These are phyloP conservation scores for Callocephalon fimbriatum DNA, from an alignment of 2,113 vertebrate species.

Conservation along the genomic window DNA sequence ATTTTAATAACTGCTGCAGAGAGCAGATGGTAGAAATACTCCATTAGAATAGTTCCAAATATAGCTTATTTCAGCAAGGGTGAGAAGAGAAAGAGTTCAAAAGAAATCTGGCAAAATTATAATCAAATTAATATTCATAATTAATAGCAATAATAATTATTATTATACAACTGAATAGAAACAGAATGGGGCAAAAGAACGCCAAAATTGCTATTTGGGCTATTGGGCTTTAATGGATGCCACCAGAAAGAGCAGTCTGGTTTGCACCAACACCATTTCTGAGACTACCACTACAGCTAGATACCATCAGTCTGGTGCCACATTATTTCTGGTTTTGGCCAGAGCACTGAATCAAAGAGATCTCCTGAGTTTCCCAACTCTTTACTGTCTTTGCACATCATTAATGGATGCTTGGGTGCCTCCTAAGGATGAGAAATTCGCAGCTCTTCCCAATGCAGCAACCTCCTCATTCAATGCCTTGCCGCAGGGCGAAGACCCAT, in stretches of 20 bases:
- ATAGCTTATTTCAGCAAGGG: neutral
- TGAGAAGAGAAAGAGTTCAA: neutral
- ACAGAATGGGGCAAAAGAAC: neutral
- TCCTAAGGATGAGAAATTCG: neutral
- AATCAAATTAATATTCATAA: neutral
- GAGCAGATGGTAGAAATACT: constrained; percentile 24
- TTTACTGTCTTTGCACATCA: neutral
- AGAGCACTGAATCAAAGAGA: neutral
- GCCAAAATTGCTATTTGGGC: neutral
- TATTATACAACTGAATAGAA: neutral
- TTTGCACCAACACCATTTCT: neutral
- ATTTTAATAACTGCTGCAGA: constrained; percentile 30
- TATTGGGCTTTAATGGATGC: neutral
- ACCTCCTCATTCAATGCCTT: neutral
- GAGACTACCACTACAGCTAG: neutral
- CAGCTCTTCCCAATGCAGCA: neutral
- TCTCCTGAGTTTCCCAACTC: neutral
- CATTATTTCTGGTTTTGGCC: neutral
- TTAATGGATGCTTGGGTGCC: neutral
- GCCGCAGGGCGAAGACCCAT: neutral
- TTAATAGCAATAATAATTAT: neutral
- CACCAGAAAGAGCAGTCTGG: neutral
- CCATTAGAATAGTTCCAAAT: neutral
- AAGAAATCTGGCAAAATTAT: neutral
- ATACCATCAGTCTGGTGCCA: neutral